phyloP scores from a whole-genome alignment of 2,113 vertebrate species.

The Hirundichthys speculiger region DNA sequence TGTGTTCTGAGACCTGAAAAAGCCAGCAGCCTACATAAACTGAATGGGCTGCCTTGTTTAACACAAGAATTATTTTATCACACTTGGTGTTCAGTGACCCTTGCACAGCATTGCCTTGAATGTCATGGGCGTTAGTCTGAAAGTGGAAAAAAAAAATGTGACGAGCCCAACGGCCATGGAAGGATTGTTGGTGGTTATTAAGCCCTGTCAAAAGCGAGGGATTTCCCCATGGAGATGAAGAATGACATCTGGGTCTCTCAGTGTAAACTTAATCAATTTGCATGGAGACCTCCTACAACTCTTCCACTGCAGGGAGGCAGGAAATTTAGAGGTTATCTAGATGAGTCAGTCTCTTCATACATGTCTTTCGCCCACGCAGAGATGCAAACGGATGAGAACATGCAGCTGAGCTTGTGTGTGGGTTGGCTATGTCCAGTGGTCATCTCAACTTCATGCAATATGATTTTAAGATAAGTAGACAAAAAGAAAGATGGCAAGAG shows the following conservation, averaged over 20 bases:
- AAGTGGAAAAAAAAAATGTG: conserved; percentile 4
- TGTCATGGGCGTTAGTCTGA: background rate
- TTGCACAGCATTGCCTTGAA: background rate
- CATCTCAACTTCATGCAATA: conserved; percentile 26
- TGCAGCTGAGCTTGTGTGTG: conserved; percentile 33
- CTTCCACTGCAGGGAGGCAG: conserved; percentile 28
- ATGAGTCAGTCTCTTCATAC: conserved; percentile 57
- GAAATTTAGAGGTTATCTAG: conserved; percentile 42
- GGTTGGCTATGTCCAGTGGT: conserved; percentile 30
- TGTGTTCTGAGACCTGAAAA: conserved; percentile 8
- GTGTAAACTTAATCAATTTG: conserved; percentile 23
- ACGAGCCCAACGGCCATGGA: background rate
- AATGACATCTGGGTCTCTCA: conserved; percentile 29
- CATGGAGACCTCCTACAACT: conserved; percentile 37
- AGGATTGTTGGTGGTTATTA: background rate
- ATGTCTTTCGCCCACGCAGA: conserved; percentile 33
- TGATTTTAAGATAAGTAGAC: conserved; percentile 38
- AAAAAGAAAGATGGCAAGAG: conserved; percentile 1
- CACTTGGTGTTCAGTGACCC: background rate
- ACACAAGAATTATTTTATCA: background rate
- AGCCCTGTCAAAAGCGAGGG: conserved; percentile 15
- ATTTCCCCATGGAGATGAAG: conserved; percentile 26
- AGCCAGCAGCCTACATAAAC: conserved; percentile 3
- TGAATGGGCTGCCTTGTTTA: background rate
- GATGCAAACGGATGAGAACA: conserved; percentile 37